Percentiles rank a stretch among this genome's conserved stretches.
Evolutionary conservation across 2,888 invertebrate species (phyloP).

Genomic region (Carterocephalus palaemon): DNA sequence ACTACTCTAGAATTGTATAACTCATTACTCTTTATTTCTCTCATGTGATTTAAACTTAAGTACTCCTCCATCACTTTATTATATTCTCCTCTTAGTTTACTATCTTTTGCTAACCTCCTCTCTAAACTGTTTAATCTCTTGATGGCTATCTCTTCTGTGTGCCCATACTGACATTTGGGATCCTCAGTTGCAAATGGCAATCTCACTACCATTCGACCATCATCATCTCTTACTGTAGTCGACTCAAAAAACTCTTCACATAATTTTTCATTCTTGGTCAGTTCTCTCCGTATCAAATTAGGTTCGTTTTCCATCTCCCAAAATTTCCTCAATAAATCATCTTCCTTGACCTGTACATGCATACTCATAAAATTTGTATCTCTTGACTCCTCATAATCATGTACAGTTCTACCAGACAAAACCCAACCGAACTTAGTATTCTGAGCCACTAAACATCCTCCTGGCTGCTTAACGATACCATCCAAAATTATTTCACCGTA

Average conservation of each 20-base stretch:
- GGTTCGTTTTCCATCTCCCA: neutral
- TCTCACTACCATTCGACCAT: neutral
- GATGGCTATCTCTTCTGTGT: neutral
- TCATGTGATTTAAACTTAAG: neutral
- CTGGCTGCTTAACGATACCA: too few relatives aligned
- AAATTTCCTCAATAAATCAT: neutral
- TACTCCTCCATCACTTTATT: neutral
- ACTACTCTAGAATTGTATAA: neutral
- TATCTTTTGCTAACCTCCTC: too few relatives aligned
- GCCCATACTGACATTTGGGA: constrained; percentile 3
- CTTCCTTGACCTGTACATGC: too few relatives aligned
- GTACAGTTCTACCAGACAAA: too few relatives aligned
- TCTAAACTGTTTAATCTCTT: too few relatives aligned
- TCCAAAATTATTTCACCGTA: too few relatives aligned
- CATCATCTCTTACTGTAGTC: neutral
- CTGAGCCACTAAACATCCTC: too few relatives aligned
- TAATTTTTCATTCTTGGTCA: neutral
- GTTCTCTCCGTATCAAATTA: neutral
- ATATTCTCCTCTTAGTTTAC: neutral
- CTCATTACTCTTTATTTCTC: neutral
- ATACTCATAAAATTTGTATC: too few relatives aligned
- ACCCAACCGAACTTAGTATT: too few relatives aligned
- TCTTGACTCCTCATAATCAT: too few relatives aligned
- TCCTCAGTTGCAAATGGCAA: neutral
- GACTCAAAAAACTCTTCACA: neutral